phyloP scores from a whole-genome alignment of 1,140 invertebrate genomes.

The Lordiphosa mommai region DNA sequence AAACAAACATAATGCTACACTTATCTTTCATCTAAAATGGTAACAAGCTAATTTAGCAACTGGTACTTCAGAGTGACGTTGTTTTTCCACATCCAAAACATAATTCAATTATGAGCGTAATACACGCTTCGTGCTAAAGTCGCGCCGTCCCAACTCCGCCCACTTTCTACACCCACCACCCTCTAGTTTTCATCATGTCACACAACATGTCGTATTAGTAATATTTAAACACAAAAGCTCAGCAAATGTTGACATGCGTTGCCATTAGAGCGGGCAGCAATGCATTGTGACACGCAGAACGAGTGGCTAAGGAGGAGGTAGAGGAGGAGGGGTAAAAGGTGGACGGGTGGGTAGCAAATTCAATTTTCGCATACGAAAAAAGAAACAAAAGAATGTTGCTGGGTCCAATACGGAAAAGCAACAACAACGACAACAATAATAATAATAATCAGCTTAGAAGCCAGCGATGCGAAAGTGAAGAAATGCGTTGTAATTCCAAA shows the following conservation, averaged over 20 bases:
- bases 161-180: neutral
- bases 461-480: slow-evolving; percentile 71
- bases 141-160: neutral
- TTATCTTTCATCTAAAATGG: slow-evolving; percentile 8
- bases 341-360: slow-evolving; percentile 33
- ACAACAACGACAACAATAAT: slow-evolving; percentile 66
- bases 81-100: slow-evolving; percentile 18
- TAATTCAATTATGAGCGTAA: slow-evolving; percentile 68
- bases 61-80: slow-evolving; percentile 1
- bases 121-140: slow-evolving; percentile 30
- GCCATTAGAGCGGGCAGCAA: slow-evolving; percentile 59
- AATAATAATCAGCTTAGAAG: slow-evolving; percentile 75
- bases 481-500: slow-evolving; percentile 75
- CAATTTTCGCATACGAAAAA: slow-evolving; percentile 57
- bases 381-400: slow-evolving; percentile 21
- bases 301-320: slow-evolving; percentile 1
- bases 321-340: neutral
- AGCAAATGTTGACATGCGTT: slow-evolving; percentile 73
- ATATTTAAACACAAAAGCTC: slow-evolving; percentile 77
- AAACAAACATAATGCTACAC: neutral
- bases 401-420: slow-evolving; percentile 12
- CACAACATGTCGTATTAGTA: slow-evolving; percentile 76
- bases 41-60: slow-evolving; percentile 7
- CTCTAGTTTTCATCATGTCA: slow-evolving; percentile 27
- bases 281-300: slow-evolving; percentile 65